A percentile compares a stretch with the other conserved stretches of the same genome.
Conservation (phyloP, 2,888 invertebrate species). For the Holacanthella duospinosa region DNA sequence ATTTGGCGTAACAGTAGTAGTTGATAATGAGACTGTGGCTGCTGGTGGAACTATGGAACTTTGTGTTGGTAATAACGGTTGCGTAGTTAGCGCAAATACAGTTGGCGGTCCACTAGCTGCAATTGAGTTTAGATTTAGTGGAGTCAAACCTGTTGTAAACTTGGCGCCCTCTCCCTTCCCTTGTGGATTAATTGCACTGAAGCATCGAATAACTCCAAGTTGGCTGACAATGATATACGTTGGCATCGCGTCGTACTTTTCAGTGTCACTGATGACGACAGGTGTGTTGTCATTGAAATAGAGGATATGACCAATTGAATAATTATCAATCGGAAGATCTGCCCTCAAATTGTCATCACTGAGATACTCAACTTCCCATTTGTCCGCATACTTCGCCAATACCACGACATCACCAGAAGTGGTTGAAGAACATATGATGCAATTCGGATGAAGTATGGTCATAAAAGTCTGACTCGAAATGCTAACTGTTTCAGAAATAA, state of each 20-base stretch:
- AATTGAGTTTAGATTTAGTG: not conserved
- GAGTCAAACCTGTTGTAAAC: not conserved
- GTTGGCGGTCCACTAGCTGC: not conserved
- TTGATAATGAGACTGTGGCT: not conserved
- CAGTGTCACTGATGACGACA: conserved; percentile 47
- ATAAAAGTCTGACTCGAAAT: conserved; percentile 15
- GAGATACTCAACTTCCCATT: conserved; percentile 18
- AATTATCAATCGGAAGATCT: conserved; percentile 22
- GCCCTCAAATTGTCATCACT: conserved; percentile 23
- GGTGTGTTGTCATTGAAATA: conserved; percentile 13
- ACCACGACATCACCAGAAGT: conserved; percentile 22
- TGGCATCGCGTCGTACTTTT: conserved; percentile 62
- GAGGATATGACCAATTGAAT: conserved; percentile 19
- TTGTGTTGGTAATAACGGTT: too few relatives aligned
- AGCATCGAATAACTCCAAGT: conserved; percentile 64
- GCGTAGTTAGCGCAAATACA: not conserved
- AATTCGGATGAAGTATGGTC: conserved; percentile 17
- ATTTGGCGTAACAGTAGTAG: not conserved
- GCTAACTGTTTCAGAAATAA: conserved; percentile 20
- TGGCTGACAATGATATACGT: conserved; percentile 64
- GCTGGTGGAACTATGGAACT: not conserved
- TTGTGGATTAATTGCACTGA: conserved; percentile 51
- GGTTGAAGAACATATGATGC: conserved; percentile 14
- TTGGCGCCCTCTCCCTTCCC: not conserved
- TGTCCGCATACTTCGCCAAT: conserved; percentile 6